A percentile compares a stretch with the other conserved stretches of the same genome.
These are phyloP conservation scores for Penaeus chinensis DNA, from an alignment of 1,140 invertebrate species.

Conservation along the genomic window DNA sequence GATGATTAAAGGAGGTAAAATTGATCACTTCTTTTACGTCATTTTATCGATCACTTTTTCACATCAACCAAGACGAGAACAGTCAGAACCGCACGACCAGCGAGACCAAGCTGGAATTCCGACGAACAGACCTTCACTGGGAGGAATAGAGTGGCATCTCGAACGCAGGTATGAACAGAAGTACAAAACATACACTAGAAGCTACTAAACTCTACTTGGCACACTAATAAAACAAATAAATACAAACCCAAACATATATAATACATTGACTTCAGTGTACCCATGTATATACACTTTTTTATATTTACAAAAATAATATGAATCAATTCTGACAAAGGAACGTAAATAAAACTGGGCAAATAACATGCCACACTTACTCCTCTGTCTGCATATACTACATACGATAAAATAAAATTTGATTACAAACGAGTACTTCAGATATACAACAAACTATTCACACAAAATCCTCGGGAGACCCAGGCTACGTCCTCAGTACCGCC, in stretches of 20 bases:
- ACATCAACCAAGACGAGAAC: not conserved
- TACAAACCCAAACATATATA: not conserved
- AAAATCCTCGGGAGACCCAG: not conserved
- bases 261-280: slow-evolving; percentile 13
- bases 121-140: not conserved
- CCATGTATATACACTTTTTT: slow-evolving; percentile 4
- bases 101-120: no score
- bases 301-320: not conserved
- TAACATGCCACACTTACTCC: no score
- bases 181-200: not conserved
- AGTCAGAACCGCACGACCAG: no score
- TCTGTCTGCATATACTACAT: no score
- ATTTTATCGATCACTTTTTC: not conserved
- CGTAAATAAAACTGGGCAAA: no score
- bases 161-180: slow-evolving; percentile 9
- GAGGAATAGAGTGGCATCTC: not conserved
- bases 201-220: slow-evolving; percentile 6
- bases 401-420: not conserved
- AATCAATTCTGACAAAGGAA: no score
- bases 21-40: not conserved
- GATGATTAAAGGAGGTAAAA: no score
- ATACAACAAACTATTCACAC: not conserved
- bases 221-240: slow-evolving; percentile 1
- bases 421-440: not conserved
- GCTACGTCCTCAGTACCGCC: slow-evolving; percentile 17